Evolutionary conservation across 2,797 vertebrate species (phyloP), one percentile per base, ranked within the genome.

Genomic region (Hoplostethus mediterraneus): DNA sequence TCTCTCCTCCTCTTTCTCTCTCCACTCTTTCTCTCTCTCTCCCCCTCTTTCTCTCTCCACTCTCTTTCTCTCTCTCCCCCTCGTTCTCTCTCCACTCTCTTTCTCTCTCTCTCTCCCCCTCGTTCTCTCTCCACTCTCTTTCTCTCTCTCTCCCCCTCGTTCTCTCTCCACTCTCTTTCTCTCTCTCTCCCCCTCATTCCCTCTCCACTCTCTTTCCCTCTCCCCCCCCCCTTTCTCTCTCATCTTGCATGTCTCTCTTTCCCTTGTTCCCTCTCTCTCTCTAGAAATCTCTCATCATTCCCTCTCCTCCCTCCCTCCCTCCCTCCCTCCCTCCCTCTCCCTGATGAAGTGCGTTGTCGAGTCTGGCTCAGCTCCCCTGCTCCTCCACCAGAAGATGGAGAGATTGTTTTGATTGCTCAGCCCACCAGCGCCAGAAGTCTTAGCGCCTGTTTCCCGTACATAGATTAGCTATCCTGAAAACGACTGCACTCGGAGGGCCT

Each of bases 321-420:
- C 47, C 67, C 66, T 49, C 53, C 60, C 11, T 52, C 30, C 40
- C 62, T 14, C 49, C 38, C 47, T 52, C 36, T n/a, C 60, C 25
- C 11, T 53, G 55, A 81, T 80, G 67, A 65, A 76, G 78, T 63
- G 68, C 44, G 81, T 67, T 82, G 59, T 82, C 79, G 73, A 74
- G 54, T 76, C 77, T 89, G 88, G 83, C 78, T 2, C 52, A 42
- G 54, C 57, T 57, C 80, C 71, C 45, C 56, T 70, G 77, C 77
- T 89, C 83, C 67, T 86, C 80, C 79, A 86, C 87, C 87, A 89
- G 73, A 88, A 85, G 85, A 91, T 72, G 79, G 68, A 87, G 85
- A 84, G 87, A 89, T 92, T 92, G 89, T 91, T 92, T 91, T 90
- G 87, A 90, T 91, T 90, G 85, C 86, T 75, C 77, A 85, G 82